Conservation (phyloP, 2,797 vertebrate genomes). For the Masticophis lateralis region DNA sequence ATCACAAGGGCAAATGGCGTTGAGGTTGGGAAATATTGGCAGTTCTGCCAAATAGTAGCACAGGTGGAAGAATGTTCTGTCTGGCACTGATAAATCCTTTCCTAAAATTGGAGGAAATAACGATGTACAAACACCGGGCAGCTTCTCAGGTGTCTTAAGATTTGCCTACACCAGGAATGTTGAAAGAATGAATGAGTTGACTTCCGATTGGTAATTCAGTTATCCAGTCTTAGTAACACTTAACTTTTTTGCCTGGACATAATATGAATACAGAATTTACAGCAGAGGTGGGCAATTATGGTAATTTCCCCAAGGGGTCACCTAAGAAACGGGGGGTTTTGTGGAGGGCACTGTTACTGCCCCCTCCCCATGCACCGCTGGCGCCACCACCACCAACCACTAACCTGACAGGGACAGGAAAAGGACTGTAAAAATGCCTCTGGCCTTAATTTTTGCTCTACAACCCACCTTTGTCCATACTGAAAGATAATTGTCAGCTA, state of each 20-base stretch:
- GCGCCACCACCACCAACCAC: no score
- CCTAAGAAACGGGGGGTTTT: no score
- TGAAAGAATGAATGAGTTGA: neutral
- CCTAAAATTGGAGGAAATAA: neutral
- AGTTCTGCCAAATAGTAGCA: neutral
- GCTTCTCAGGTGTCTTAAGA: neutral
- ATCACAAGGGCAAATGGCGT: neutral
- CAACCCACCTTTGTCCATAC: neutral
- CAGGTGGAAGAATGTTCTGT: neutral
- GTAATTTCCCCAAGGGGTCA: no score
- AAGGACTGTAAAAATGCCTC: no score
- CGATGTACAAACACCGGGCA: neutral
- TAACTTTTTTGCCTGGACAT: neutral
- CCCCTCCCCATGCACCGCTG: no score
- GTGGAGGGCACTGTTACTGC: no score
- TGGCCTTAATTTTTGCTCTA: neutral
- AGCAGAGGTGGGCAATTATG: neutral
- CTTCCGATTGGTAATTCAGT: neutral
- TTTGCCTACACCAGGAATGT: neutral
- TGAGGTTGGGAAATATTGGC: neutral
- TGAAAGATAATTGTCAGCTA: neutral
- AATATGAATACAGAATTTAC: neutral
- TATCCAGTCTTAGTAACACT: neutral
- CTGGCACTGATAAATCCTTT: neutral
- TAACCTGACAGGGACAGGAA: no score